Conservation (phyloP, 2,797 vertebrate genomes). For the Cetoscarus ocellatus region DNA sequence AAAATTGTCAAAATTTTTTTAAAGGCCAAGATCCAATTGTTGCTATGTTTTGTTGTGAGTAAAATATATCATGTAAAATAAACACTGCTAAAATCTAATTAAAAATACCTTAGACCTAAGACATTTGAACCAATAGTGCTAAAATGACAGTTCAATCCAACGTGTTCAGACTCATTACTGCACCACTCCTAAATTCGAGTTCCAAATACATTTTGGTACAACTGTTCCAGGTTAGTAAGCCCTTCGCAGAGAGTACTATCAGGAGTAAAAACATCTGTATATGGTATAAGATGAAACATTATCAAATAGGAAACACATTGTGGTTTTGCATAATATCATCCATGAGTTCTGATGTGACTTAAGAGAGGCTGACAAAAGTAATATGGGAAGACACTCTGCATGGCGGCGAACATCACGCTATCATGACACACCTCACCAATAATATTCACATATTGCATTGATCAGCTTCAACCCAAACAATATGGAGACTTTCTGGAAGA, state of each 20-base stretch:
- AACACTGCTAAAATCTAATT: too few species aligned
- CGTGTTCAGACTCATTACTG: too few species aligned
- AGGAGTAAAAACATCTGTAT: slow-evolving; percentile 27
- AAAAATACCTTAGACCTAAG: too few species aligned
- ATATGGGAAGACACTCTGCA: slow-evolving; percentile 47
- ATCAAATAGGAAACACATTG: slow-evolving; percentile 40
- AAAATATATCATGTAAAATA: too few species aligned
- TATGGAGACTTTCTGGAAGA: slow-evolving; percentile 38
- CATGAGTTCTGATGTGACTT: slow-evolving; percentile 52
- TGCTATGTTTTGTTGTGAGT: too few species aligned
- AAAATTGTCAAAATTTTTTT: too few species aligned
- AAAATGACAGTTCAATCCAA: too few species aligned
- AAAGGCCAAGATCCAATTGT: too few species aligned
- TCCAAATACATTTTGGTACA: slow-evolving; percentile 10
- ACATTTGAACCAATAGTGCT: too few species aligned
- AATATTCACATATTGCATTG: slow-evolving; percentile 68
- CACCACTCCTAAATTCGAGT: too few species aligned
- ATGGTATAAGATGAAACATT: slow-evolving; percentile 39
- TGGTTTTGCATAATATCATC: slow-evolving; percentile 67
- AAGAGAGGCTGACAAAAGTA: slow-evolving; percentile 36
- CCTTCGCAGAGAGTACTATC: slow-evolving; percentile 32
- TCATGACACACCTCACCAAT: slow-evolving; percentile 52
- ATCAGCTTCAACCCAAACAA: slow-evolving; percentile 53
- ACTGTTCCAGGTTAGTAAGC: slow-evolving; percentile 54
- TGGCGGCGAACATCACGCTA: slow-evolving; percentile 38